These are phyloP conservation scores for Suricata suricatta DNA, from an alignment of 2,113 vertebrate species.

Conservation along the genomic window DNA sequence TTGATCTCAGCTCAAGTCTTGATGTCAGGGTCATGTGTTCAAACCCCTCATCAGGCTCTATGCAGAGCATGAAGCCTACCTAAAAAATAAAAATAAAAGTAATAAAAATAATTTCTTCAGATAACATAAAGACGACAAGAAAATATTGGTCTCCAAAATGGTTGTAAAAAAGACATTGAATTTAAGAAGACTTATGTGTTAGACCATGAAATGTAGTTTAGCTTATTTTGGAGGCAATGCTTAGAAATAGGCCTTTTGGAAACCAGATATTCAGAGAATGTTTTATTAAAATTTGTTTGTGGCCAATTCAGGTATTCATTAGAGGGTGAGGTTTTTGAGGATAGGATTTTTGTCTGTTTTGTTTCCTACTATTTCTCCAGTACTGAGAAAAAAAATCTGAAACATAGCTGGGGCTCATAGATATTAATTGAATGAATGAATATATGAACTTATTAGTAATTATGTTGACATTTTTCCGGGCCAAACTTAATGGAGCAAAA, in stretches of 20 bases:
- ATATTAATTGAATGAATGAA: not conserved
- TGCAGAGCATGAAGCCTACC: too few species aligned
- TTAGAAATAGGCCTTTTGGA: not conserved
- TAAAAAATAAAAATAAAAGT: too few species aligned
- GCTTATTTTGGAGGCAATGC: not conserved
- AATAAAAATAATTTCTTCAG: not conserved
- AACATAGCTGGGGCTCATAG: not conserved
- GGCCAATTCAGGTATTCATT: not conserved
- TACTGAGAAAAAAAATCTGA: not conserved
- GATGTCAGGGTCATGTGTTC: too few species aligned
- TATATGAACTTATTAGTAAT: not conserved
- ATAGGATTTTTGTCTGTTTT: not conserved
- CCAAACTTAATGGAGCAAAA: not conserved
- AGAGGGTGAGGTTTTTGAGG: not conserved
- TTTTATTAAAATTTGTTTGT: not conserved
- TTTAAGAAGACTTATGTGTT: not conserved
- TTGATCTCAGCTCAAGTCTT: too few species aligned
- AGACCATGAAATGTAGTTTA: not conserved
- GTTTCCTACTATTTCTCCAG: not conserved
- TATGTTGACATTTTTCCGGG: not conserved
- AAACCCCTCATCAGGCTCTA: too few species aligned
- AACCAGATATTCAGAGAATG: not conserved
- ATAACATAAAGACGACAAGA: not conserved
- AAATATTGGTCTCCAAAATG: not conserved
- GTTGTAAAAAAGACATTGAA: not conserved